Percentiles rank a stretch among this genome's conserved stretches.
Conservation (phyloP, 92 coral and sea anemone genomes). For the Blastomussa wellsi region DNA sequence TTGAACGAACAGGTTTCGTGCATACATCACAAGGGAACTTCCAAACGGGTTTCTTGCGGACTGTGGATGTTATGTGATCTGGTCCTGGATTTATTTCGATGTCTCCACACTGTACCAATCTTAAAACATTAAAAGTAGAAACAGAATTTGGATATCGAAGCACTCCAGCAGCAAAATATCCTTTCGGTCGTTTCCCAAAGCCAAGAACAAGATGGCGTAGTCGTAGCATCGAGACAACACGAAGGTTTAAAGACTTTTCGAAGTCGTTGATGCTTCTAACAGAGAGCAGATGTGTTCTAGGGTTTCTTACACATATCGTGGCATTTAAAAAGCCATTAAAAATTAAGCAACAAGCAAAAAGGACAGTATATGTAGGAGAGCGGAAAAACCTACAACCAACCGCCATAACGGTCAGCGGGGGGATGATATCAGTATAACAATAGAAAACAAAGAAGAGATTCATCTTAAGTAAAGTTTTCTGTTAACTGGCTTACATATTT, state of each 20-base stretch:
- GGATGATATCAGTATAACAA: no score
- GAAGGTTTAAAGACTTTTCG: slow-evolving; percentile 19
- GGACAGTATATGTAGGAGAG: slow-evolving; percentile 32
- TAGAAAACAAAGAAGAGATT: no score
- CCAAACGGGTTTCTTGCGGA: slow-evolving; percentile 35
- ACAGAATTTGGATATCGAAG: slow-evolving; percentile 49
- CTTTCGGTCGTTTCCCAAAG: slow-evolving; percentile 13
- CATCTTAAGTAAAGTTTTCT: no score
- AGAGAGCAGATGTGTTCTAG: slow-evolving; percentile 14
- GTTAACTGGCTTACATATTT: no score
- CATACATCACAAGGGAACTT: slow-evolving; percentile 47
- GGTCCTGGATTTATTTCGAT: slow-evolving; percentile 45
- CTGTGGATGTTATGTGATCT: slow-evolving; percentile 3
- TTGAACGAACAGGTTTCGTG: background rate
- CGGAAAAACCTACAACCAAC: slow-evolving; percentile 37
- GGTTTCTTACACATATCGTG: slow-evolving; percentile 17
- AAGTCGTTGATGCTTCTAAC: slow-evolving; percentile 21
- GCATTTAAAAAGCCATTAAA: slow-evolving; percentile 34
- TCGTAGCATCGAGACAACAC: slow-evolving; percentile 25
- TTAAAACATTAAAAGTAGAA: slow-evolving; percentile 39
- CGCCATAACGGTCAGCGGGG: slow-evolving; percentile 20
- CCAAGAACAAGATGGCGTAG: slow-evolving; percentile 37
- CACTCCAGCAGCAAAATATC: slow-evolving; percentile 34
- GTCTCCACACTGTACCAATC: slow-evolving; percentile 43
- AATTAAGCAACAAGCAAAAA: slow-evolving; percentile 36